Evolutionary conservation across 1,140 invertebrate genomes (phyloP).

Genomic region (Euwallacea fornicatus): DNA sequence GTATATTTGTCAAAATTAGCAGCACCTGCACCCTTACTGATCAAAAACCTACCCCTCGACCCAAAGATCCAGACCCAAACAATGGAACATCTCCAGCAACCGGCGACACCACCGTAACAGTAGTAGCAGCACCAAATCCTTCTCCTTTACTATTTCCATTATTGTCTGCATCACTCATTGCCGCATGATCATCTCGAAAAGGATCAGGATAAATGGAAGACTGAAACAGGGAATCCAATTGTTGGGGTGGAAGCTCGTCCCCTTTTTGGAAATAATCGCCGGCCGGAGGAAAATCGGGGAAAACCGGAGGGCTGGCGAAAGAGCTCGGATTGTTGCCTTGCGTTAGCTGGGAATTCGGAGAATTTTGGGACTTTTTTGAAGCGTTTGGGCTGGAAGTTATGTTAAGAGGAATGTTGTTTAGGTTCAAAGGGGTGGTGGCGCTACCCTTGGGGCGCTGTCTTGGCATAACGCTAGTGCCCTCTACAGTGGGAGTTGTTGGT

Average conservation of each 20-base stretch:
- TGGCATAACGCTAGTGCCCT: constrained; percentile 79
- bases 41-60: constrained; percentile 22
- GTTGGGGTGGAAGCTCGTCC: constrained; percentile 37
- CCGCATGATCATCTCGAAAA: constrained; percentile 57
- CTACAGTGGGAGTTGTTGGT: constrained; percentile 58
- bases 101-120: constrained; percentile 42
- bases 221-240: constrained; percentile 52
- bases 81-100: constrained; percentile 42
- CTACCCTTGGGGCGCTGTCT: constrained; percentile 79
- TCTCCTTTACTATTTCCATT: constrained; percentile 39
- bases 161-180: constrained; percentile 31
- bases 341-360: constrained; percentile 43
- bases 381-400: constrained; percentile 57
- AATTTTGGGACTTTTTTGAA: constrained; percentile 51
- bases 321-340: constrained; percentile 50
- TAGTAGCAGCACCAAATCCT: constrained; percentile 21
- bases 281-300: constrained; percentile 35
- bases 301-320: constrained; percentile 31
- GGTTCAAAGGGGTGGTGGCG: constrained; percentile 53
- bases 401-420: constrained; percentile 54
- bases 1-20: neutral
- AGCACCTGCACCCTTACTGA: no score
- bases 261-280: constrained; percentile 32
- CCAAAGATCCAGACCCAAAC: constrained; percentile 41
- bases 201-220: constrained; percentile 63